phyloP scores from a whole-genome alignment of 2,113 vertebrate species.

The Falcunculus frontatus region DNA sequence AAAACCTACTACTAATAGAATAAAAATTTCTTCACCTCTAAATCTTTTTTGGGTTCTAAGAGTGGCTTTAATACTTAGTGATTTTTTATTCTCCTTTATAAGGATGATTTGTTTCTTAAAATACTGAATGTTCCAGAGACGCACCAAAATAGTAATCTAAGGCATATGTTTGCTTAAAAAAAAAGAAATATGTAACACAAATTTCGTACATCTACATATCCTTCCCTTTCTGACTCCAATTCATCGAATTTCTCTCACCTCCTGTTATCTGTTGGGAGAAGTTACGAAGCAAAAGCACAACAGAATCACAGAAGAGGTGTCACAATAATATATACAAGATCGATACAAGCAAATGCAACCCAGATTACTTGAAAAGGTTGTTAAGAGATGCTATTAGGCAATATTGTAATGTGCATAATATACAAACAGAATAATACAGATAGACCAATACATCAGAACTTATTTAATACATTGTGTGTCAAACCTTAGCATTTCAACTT shows the following conservation, averaged over 20 bases:
- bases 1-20: neutral
- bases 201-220: neutral
- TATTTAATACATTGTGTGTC: neutral
- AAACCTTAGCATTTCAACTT: neutral
- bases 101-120: neutral
- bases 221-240: neutral
- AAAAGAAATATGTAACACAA: neutral
- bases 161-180: neutral
- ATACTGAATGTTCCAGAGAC: neutral
- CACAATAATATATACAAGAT: neutral
- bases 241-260: neutral
- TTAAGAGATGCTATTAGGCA: neutral
- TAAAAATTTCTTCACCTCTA: neutral
- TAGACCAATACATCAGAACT: neutral
- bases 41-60: neutral
- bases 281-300: neutral
- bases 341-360: neutral
- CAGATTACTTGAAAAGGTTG: neutral
- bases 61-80: neutral
- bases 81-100: neutral
- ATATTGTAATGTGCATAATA: neutral
- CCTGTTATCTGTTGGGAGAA: neutral
- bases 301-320: neutral
- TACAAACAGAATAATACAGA: neutral
- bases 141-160: neutral